Evolutionary conservation across 1,140 invertebrate genomes (phyloP), one percentile per base, ranked within the genome.

Genomic region (Lethocerus indicus): DNA sequence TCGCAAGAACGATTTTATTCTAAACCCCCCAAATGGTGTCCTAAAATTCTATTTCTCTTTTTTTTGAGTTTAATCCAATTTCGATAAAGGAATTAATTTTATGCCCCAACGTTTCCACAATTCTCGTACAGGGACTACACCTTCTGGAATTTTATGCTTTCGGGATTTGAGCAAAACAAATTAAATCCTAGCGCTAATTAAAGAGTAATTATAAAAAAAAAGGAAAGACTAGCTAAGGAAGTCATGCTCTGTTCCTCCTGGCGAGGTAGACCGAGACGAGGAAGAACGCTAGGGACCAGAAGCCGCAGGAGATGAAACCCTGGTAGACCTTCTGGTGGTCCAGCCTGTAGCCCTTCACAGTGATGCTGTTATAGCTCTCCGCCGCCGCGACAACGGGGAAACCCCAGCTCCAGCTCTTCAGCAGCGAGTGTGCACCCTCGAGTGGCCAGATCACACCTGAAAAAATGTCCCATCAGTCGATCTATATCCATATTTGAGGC

Each of bases 381-480:
- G 71, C 69, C 3, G 73, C 68, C 45, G 71, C 64, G 3, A 74
- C 76, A 53, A 75, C 66, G 3, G 75, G 75, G 5, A 76, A 61
- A 40, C 62, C 56, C 47, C 69, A 66, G 29, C 67, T 68, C 14
- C 75, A 61, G 47, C 69, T 67, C 24, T 61, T 59, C 26, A 78
- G 57, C 54, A 66, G 64, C 14, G 56, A 54, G 3, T 73, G 72
- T 60, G 76, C 76, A 5, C 73, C 73, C 63, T 78, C 69, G n/a
- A 75, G 58, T 1, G 75, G 75, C 75, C 75, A 78, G 47, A 78
- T 69, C 23, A 76, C 75, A 29, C 75, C 74, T 69, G 58, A 26
- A 60, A 54, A 37, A 51, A 3, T 26, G 45, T 9, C 9, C 43
- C 6, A 20, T 5, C 16, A 26, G 9, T 13, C 7, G 18, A 9